Base-by-base conservation (phyloP, 1,140 invertebrate species). In the Atta colombica region DNA sequence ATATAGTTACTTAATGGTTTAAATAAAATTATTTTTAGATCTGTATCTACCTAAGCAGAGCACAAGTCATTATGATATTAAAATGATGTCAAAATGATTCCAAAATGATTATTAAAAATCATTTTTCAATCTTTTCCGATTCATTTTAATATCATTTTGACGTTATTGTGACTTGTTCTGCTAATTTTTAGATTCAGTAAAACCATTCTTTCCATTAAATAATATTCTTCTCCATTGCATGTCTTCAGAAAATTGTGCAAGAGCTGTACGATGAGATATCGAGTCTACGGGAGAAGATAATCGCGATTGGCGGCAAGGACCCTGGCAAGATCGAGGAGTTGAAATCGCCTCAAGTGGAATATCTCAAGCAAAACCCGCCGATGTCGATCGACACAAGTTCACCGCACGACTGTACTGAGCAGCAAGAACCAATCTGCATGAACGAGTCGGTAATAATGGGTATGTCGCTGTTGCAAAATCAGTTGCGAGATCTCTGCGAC, bases 251-350 rank as follows among this genome's bases (percentile, higher is more conserved):
- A 92, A 8, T 28, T 0, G 77, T 69, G 4, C 72, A 80, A 31
- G 86, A 88, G 3, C 21, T 93, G 10, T 92, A 91, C 77, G 86
- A 91, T 12, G 92, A 94, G 12, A 85, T 94, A 39, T 71, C 66
- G 1, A 89, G 90, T n/a, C 65, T 94, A 4, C 90, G 93, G 0
- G 91, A 94, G 3, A 93, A 93, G 55, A 69, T 95, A 39, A 87
- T 95, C 8, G 72, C 80, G 0, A 65, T 2, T 14, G 94, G 94
- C 3, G 87, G 65, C 0, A 93, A 91, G 58, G 94, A 94, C 86
- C 93, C 94, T 0, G 93, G 93, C 1, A 91, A 88, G 51, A 25
- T 92, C 3, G 93, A 95, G 3, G 87, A 88, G 1, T 53, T 88
- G 18, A 86, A 69, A 60, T 35, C 55, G 3, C 8, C 3, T 16